Evolutionary conservation across 2,113 vertebrate genomes (phyloP), one percentile per base, ranked within the genome.

Genomic region (Callionymus lyra): DNA sequence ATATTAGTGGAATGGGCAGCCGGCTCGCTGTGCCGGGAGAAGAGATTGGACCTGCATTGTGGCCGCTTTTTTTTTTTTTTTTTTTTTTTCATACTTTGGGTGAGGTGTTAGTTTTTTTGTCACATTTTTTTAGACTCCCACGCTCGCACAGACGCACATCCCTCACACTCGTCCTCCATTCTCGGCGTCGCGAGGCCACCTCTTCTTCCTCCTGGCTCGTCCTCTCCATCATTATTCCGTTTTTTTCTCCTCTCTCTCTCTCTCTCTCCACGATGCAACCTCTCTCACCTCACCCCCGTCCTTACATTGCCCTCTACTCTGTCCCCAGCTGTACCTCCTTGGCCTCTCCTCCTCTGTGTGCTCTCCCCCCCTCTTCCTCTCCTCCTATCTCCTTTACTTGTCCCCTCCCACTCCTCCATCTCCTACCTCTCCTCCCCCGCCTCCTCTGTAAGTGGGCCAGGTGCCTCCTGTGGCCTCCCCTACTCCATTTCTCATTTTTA

Each of bases 401-500:
- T 56, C 70, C 66, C 63, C 59, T 63, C 56, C 61, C 45, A 48
- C 68, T 48, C 60, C 63, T 53, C 52, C 15, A 16, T 33, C 44
- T 14, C 48, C 14, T 35, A 53, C 53, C 19, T 45, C 62, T n/a
- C 65, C 65, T 48, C 67, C 67, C 67, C 68, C 62, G 55, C 77
- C 71, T 72, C 69, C 56, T 50, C 66, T 77, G 68, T 80, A 86
- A 84, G 73, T 84, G 79, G 81, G 84, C 80, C 84, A 85, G 73
- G 66, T 81, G 80, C 81, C 83, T 82, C 84, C 71, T 81, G 83
- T 87, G 83, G 79, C 82, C 75, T 84, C 64, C 77, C 71, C 77
- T 81, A 81, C 79, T 81, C 82, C 70, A 80, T 82, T 83, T 85
- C 72, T 85, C 79, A 84, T 81, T 85, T 83, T 80, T 81, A 78